Percentiles rank a stretch among this genome's conserved stretches.
Evolutionary conservation across 2,113 vertebrate species (phyloP).

Genomic region (Trematocara macrostoma): DNA sequence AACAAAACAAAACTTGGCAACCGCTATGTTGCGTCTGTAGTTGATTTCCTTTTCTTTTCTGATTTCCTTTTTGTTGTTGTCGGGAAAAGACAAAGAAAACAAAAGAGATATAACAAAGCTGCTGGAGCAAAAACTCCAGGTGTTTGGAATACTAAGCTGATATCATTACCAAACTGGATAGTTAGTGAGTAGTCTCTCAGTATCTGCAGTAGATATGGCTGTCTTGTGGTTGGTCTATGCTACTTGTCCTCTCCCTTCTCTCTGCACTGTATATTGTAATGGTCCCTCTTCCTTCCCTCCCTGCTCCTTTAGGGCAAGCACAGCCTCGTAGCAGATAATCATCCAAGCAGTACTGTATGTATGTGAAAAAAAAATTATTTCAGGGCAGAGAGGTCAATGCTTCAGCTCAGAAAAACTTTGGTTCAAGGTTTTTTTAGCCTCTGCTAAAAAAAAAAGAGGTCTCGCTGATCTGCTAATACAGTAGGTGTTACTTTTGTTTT

Average conservation of each 20-base stretch:
- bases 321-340: conserved; percentile 64
- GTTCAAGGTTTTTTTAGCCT: neutral
- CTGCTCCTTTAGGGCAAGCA: conserved; percentile 74
- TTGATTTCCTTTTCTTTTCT: neutral
- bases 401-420: neutral
- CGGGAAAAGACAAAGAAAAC: conserved; percentile 57
- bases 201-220: conserved; percentile 80
- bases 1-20: conserved; percentile 63
- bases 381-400: neutral
- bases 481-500: neutral
- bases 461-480: neutral
- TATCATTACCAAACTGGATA: conserved; percentile 78
- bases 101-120: conserved; percentile 71
- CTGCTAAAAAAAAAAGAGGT: neutral
- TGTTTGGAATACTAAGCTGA: conserved; percentile 47
- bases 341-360: conserved; percentile 80
- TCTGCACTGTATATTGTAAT: conserved; percentile 56
- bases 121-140: conserved; percentile 70
- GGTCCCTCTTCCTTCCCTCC: conserved; percentile 18
- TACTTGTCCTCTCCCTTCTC: neutral
- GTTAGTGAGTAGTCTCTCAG: conserved; percentile 78
- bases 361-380: conserved; percentile 11
- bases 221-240: conserved; percentile 72
- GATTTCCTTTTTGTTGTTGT: conserved; percentile 35
- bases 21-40: conserved; percentile 58